phyloP scores from a whole-genome alignment of 2,888 invertebrate species.

The Drosophila recens region DNA sequence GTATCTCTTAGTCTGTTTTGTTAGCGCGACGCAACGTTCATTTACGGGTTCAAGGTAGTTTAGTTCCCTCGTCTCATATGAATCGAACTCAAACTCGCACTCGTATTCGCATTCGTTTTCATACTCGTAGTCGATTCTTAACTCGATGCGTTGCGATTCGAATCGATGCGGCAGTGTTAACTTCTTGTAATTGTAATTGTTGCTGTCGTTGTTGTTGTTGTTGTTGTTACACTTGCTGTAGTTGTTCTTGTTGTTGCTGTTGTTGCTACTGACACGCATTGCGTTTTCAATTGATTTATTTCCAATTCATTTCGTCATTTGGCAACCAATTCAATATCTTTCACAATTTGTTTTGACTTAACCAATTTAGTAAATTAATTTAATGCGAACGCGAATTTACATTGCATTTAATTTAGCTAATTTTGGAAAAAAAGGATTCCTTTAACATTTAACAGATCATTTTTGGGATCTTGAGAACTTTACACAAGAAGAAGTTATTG shows the following conservation, averaged over 20 bases:
- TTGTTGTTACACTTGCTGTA: conserved; percentile 21
- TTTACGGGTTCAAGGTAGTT: conserved; percentile 76
- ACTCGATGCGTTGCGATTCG: conserved; percentile 19
- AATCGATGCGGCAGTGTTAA: conserved; percentile 29
- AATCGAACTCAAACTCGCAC: conserved; percentile 24
- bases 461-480: too few species aligned
- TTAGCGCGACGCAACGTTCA: conserved; percentile 50
- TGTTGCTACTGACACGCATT: conserved; percentile 49
- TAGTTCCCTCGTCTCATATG: conserved; percentile 55
- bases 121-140: conserved; percentile 21
- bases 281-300: conserved; percentile 33
- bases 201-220: conserved; percentile 23
- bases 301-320: conserved; percentile 51
- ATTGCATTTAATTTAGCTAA: too few species aligned
- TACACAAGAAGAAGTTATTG: too few species aligned
- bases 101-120: background rate
- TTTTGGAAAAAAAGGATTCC: too few species aligned
- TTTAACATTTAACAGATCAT: too few species aligned
- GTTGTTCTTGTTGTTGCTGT: conserved; percentile 19
- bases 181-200: conserved; percentile 24
- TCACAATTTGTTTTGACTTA: conserved; percentile 32
- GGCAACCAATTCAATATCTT: conserved; percentile 26
- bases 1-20: conserved; percentile 43
- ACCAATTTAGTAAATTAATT: conserved; percentile 17
- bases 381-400: background rate